Base-by-base conservation (phyloP, 2,888 invertebrate genomes). In the Sussaba pulchella region DNA sequence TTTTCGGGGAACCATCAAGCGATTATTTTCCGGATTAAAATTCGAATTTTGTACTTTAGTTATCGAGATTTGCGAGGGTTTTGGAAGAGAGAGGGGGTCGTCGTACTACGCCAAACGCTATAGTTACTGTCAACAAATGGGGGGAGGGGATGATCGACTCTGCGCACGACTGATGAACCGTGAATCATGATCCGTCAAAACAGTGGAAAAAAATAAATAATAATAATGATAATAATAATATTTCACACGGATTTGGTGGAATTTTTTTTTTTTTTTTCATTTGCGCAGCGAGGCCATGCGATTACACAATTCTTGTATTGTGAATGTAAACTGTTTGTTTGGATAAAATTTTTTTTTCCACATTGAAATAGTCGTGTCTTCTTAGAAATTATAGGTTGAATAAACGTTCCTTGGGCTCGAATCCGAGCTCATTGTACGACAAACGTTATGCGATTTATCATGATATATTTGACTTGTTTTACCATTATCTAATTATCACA, bases 121-220 rank as follows among this genome's bases (percentile, higher is more conserved):
- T 71, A 71, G 78, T 24, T n/a, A 78, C 54, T 75, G 67, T 74
- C 81, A 78, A 78, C 81, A 82, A 81, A 71, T 57, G 36, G 2
- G 6, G 1, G 31, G 45, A 19, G 41, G 19, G 39, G 66, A 45
- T 41, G 21, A 50, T 36, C 9, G 24, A 14, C 9, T 36, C 36
- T n/a, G 43, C 57, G 26, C 19, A 31, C 8, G 61, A n/a, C n/a
- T n/a, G n/a, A n/a, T n/a, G n/a, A n/a, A n/a, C n/a, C n/a, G n/a
- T n/a, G n/a, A n/a, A n/a, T n/a, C n/a, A n/a, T n/a, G n/a, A n/a
- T n/a, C n/a, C n/a, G n/a, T n/a, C n/a, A n/a, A n/a, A n/a, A n/a
- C 39, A 36, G 39, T 36, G 5, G 39, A 6, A 43, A 43, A 3
- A 43, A 43, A 43, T 43, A 43, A 31, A 31, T 31, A 31, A 31